Evolutionary conservation across 2,113 vertebrate species (phyloP), one percentile per base, ranked within the genome.

Genomic region (Corvus hawaiiensis): DNA sequence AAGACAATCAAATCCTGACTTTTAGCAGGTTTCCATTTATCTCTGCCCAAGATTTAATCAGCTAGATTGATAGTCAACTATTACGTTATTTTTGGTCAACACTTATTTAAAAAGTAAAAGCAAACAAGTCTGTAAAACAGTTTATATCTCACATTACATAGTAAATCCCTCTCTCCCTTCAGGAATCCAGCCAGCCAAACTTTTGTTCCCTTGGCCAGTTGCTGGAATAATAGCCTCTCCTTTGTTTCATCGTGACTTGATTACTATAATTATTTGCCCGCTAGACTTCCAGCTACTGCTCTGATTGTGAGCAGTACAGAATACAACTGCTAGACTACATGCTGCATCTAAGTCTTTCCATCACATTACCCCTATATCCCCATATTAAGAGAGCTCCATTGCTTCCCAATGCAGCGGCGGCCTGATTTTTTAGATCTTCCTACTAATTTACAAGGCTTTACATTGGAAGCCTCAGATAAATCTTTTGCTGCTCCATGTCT

Each of bases 231-330:
- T 95, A 97, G 94, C 96, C 86, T 90, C 94, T 78, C 90, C 97
- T 98, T 98, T 97, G 88, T 98, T 98, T 97, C 93, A 78, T 89
- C 83, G 4, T 97, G 97, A 97, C 97, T 98, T 94, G 97, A 98
- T 98, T 98, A 97, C 96, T 95, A 95, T 97, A 98, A 98, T 98
- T 97, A 97, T 97, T 95, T 97, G 96, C 95, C 96, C 0, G 49
- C 96, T 97, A 97, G 97, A 97, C 97, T 98, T 96, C 87, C 95
- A 97, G 95, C 97, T 96, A 96, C 96, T 97, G 96, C 97, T 94
- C 96, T 39, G 93, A 96, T 96, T 97, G 93, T 87, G 96, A 81
- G 68, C 69, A 96, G 87, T 91, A 91, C 92, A 97, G 94, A 97
- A 97, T 94, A 94, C 46, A 68, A 93, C 94, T 88, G 94, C 80